A percentile compares a stretch with the other conserved stretches of the same genome.
Conservation (phyloP, 2,113 vertebrate species). For the Bubo bubo region DNA sequence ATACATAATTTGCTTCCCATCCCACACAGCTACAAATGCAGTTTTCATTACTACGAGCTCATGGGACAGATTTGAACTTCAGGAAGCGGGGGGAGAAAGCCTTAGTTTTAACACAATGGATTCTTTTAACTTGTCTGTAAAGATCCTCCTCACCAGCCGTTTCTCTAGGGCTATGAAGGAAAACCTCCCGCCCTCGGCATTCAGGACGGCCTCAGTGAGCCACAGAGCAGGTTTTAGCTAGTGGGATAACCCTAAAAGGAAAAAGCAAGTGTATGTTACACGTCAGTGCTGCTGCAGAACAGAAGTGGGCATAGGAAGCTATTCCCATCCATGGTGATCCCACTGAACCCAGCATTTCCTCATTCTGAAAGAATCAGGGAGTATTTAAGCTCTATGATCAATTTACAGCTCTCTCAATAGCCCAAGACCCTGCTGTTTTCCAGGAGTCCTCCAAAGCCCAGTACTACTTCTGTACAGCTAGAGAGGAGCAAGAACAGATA, state of each 20-base stretch:
- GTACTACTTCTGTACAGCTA: background rate
- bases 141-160: background rate
- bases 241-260: slow-evolving; percentile 51
- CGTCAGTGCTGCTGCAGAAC: background rate
- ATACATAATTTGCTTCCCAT: slow-evolving; percentile 38
- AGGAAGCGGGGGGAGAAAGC: background rate
- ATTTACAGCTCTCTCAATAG: background rate
- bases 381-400: background rate
- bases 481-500: background rate
- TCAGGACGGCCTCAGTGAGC: background rate
- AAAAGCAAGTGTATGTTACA: background rate
- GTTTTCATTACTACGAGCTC: slow-evolving; percentile 18
- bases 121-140: background rate
- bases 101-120: slow-evolving; percentile 26
- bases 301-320: background rate
- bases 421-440: background rate
- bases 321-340: background rate
- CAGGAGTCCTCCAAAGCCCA: background rate
- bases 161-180: background rate
- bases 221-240: background rate
- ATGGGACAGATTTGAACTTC: background rate
- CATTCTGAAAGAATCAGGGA: background rate
- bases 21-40: slow-evolving; percentile 47
- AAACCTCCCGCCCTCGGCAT: background rate
- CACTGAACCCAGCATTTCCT: background rate